phyloP scores from a whole-genome alignment of 2,888 invertebrate genomes.

The Mesorhabditis sp. region DNA sequence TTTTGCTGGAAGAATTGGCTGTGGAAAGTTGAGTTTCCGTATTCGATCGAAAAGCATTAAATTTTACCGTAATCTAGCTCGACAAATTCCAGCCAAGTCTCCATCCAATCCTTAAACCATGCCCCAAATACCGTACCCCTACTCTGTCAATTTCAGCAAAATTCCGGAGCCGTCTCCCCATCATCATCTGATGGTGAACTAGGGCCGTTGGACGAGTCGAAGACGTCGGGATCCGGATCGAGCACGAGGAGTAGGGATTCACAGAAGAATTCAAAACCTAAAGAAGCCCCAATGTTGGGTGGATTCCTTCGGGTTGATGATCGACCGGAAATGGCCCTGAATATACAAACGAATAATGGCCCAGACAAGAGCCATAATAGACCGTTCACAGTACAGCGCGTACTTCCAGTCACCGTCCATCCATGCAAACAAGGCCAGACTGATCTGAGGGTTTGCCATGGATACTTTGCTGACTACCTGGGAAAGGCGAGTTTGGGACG shows the following conservation, averaged over 20 bases:
- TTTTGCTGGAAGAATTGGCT: too few relatives aligned
- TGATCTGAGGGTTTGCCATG: conserved; percentile 37
- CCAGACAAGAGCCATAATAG: background rate
- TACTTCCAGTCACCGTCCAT: conserved; percentile 8
- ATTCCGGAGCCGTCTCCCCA: too few relatives aligned
- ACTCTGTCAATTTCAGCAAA: too few relatives aligned
- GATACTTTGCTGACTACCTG: conserved; percentile 40
- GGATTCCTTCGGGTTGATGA: background rate
- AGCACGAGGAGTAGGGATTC: background rate
- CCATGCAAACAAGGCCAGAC: conserved; percentile 29
- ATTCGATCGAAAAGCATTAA: too few relatives aligned
- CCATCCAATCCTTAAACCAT: too few relatives aligned
- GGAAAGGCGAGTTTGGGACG: conserved; percentile 21
- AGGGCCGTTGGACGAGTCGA: background rate
- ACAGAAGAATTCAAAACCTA: background rate
- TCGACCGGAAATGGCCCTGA: background rate
- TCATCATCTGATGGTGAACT: too few relatives aligned
- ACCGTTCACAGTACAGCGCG: too few relatives aligned
- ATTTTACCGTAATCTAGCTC: too few relatives aligned
- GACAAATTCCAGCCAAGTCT: too few relatives aligned
- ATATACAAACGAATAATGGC: background rate
- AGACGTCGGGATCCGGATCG: background rate
- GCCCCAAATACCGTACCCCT: too few relatives aligned
- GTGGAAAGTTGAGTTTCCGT: too few relatives aligned
- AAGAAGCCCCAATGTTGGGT: background rate